phyloP scores from a whole-genome alignment of 2,113 vertebrate species.

The Argyrosomus japonicus region DNA sequence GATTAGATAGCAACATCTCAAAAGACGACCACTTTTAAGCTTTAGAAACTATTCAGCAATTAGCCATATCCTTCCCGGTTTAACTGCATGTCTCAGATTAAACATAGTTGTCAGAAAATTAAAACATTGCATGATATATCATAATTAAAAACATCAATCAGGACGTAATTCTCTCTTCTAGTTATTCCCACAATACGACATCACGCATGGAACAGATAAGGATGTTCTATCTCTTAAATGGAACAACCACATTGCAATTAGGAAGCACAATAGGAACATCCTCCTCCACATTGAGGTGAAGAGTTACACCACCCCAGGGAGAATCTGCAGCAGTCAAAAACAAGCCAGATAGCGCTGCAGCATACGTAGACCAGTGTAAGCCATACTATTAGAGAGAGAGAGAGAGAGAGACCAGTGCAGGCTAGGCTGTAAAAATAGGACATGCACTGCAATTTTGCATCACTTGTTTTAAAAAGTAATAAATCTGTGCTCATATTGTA shows the following conservation, averaged over 20 bases:
- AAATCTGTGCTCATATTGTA: neutral
- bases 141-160: slow-evolving; percentile 23
- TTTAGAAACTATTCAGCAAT: neutral
- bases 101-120: slow-evolving; percentile 3
- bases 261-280: slow-evolving; percentile 87
- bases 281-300: slow-evolving; percentile 81
- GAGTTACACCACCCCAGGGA: slow-evolving; percentile 82
- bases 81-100: neutral
- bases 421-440: slow-evolving; percentile 52
- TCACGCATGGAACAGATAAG: slow-evolving; percentile 64
- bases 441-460: slow-evolving; percentile 32
- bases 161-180: neutral
- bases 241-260: slow-evolving; percentile 85
- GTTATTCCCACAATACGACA: slow-evolving; percentile 43
- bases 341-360: slow-evolving; percentile 72
- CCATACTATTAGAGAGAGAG: slow-evolving; percentile 27
- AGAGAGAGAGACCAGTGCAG: slow-evolving; percentile 36
- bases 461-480: slow-evolving; percentile 8
- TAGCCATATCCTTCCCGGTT: neutral
- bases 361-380: slow-evolving; percentile 34
- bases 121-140: neutral
- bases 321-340: slow-evolving; percentile 78
- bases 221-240: slow-evolving; percentile 81
- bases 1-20: neutral
- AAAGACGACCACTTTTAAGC: neutral